Conservation (phyloP, 2,888 invertebrate genomes). For the Lycophotia porphyrea region DNA sequence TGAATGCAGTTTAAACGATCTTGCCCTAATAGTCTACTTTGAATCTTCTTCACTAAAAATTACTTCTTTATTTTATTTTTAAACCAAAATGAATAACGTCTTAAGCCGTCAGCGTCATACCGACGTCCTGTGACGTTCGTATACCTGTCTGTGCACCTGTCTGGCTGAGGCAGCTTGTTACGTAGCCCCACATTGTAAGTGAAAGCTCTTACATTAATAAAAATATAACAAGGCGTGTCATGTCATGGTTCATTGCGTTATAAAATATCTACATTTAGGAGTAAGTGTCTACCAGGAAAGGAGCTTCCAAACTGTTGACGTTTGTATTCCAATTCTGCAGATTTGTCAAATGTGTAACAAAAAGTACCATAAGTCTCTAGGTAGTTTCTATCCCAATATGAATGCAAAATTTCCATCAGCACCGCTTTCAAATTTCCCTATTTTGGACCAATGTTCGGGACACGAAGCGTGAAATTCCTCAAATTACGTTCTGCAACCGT, state of each 20-base stretch:
- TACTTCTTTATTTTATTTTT: conserved; percentile 8
- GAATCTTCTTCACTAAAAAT: not conserved
- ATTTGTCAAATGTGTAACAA: not conserved
- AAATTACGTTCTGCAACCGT: conserved; percentile 47
- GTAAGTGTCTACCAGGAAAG: not conserved
- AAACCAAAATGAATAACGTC: not conserved
- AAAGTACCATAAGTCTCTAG: not conserved
- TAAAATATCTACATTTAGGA: not conserved
- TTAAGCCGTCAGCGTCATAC: conserved; percentile 11
- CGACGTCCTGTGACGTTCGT: conserved; percentile 1
- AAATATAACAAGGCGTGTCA: not conserved
- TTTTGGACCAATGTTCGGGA: conserved; percentile 28
- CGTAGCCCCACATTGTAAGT: conserved; percentile 5
- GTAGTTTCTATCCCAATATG: conserved; percentile 3
- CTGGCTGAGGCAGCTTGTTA: not conserved
- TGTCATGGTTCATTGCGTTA: not conserved
- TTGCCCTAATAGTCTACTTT: not conserved
- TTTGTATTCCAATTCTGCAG: not conserved
- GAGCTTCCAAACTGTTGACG: not conserved
- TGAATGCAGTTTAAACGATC: not conserved
- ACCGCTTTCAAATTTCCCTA: conserved; percentile 15
- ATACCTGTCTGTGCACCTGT: not conserved
- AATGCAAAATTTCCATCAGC: conserved; percentile 3
- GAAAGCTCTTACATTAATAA: conserved; percentile 10
- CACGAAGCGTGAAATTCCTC: conserved; percentile 50